Conservation (phyloP, 2,888 invertebrate species). For the Lathronympha strigana region DNA sequence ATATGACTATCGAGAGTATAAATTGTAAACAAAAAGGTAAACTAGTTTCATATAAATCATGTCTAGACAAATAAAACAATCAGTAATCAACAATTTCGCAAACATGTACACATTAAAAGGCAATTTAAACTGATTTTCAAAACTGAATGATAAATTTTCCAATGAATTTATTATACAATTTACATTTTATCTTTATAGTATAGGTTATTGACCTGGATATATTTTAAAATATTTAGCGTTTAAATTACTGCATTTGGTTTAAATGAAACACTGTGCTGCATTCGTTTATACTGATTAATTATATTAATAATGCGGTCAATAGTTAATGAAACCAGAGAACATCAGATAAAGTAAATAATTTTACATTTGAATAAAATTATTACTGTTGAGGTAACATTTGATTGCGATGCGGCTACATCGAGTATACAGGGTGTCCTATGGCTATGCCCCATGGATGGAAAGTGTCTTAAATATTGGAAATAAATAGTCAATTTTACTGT, state of each 20-base stretch:
- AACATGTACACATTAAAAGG: constrained; percentile 26
- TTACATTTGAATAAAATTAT: too few species aligned
- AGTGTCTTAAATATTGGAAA: too few species aligned
- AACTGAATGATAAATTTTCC: constrained; percentile 20
- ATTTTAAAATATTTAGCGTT: neutral
- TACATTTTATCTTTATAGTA: too few species aligned
- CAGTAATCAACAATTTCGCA: neutral
- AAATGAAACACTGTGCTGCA: neutral
- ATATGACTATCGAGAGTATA: too few species aligned
- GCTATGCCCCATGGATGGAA: too few species aligned
- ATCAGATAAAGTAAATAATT: too few species aligned
- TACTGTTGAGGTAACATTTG: too few species aligned
- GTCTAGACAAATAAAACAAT: neutral
- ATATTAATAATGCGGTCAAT: neutral
- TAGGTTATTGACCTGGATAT: constrained; percentile 9
- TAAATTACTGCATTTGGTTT: constrained; percentile 7
- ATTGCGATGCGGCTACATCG: too few species aligned
- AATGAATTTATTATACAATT: constrained; percentile 17
- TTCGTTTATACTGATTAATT: neutral
- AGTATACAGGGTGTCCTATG: too few species aligned
- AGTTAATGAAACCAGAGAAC: neutral
- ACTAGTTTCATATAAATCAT: neutral
- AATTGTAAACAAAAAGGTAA: too few species aligned
- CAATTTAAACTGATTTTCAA: constrained; percentile 31
- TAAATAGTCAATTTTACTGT: too few species aligned